Percentiles rank a stretch among this genome's conserved stretches.
These are phyloP conservation scores for Plagodis dolabraria DNA, from an alignment of 2,888 invertebrate genomes.

Conservation along the genomic window DNA sequence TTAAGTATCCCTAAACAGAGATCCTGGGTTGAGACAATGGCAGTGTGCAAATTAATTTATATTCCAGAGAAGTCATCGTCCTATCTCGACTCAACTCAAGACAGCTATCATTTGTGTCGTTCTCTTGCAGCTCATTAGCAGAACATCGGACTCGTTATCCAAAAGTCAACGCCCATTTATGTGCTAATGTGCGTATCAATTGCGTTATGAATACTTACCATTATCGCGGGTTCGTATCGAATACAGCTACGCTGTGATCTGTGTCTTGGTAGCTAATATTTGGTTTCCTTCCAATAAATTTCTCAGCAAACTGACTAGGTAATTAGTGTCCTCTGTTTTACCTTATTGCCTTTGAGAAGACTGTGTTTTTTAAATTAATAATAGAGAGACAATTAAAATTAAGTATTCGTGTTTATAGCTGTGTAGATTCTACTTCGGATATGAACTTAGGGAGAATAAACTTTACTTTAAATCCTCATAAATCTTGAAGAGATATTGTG, in stretches of 20 bases:
- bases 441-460: too few relatives aligned
- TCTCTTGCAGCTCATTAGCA: slow-evolving; percentile 29
- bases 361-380: too few relatives aligned
- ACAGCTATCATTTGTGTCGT: slow-evolving; percentile 20
- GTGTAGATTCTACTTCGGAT: too few relatives aligned
- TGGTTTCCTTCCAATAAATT: slow-evolving; percentile 17
- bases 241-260: too few relatives aligned
- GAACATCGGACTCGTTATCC: slow-evolving; percentile 43
- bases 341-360: too few relatives aligned
- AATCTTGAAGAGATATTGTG: too few relatives aligned
- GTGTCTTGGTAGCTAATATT: slow-evolving; percentile 23
- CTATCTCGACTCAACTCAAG: slow-evolving; percentile 10
- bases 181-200: slow-evolving; percentile 31
- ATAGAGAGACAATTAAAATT: too few relatives aligned
- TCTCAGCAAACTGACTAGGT: too few relatives aligned
- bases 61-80: slow-evolving; percentile 15
- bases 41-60: not conserved
- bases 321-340: too few relatives aligned
- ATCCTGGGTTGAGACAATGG: not conserved
- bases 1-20: not conserved
- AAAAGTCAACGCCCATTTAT: slow-evolving; percentile 47
- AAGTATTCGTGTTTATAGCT: too few relatives aligned
- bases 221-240: not conserved
- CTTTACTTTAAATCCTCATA: too few relatives aligned
- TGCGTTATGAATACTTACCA: slow-evolving; percentile 23